Base-by-base conservation (phyloP, 30 jellyfish, hydroid and myxozoan species). In the Turritopsis rubra region DNA sequence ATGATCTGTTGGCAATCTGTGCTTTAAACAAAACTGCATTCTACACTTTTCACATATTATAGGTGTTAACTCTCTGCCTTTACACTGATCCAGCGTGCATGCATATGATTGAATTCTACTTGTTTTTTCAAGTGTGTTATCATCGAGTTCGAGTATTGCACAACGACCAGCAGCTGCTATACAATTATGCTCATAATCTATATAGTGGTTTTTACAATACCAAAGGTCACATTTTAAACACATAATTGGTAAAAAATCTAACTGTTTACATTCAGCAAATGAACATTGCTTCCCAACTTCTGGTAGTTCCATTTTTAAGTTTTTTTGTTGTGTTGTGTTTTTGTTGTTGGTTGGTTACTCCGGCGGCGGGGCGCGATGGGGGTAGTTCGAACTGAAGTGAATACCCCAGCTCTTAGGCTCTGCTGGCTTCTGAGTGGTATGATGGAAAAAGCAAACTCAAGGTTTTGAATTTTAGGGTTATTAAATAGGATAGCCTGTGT, bases 1-100 rank as follows among this genome's bases (percentile, higher is more conserved):
- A 77, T 77, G 85, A 29, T 77, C 85, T 18, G 41, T 29, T 8
- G 85, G 85, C 23, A 77, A 52, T 19, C 85, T 60, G 71, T 77
- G 85, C 53, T 30, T 77, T 8, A 77, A 60, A 29, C 85, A 77
- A 29, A 60, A 29, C 53, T 77, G 85, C 28, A 26, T 1, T 3
- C 0, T 24, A 77, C 85, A 77, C 18, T 60, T 77, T 21, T 29
- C 85, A 77, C 85, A 77, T 26, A 77, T 7, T 16, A 77, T 52
- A 18, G 71, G n/a, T 1, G 72, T 77, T 20, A 77, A 60, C 53
- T 77, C 85, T 5, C 85, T 53, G 20, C 21, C 9, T 0, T 25
- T n/a, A 60, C 85, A 77, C 22, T 77, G 22, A 30, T 30, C 70
- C 41, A 77, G 16, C 25, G 1, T 1, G 53, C 85, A 77, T 21